Conservation (phyloP, 37 sponge, comb jelly and placozoan species). For the Ianthella basta region DNA sequence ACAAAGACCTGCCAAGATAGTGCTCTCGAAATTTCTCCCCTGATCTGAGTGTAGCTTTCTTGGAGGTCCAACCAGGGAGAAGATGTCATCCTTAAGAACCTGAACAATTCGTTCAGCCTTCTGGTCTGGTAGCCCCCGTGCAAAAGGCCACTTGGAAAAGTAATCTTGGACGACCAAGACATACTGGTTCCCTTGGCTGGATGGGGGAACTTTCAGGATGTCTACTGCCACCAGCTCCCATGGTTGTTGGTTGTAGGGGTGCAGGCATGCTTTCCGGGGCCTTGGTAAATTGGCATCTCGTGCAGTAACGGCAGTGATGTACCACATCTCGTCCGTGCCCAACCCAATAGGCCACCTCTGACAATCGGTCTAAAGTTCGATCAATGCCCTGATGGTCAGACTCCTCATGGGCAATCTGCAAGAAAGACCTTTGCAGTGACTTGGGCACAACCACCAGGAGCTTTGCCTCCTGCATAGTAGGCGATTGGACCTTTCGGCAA, state of each 20-base stretch:
- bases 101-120: neutral
- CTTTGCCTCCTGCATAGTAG: neutral
- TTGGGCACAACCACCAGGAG: neutral
- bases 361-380: neutral
- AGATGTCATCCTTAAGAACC: neutral
- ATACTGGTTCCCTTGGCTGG: neutral
- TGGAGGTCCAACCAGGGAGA: neutral
- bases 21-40: neutral
- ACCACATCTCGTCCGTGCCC: neutral
- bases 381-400: constrained; percentile 13
- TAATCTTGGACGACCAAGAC: neutral
- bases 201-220: neutral
- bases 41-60: neutral
- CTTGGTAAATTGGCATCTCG: constrained; percentile 1
- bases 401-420: neutral
- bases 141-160: constrained; percentile 17
- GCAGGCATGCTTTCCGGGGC: neutral
- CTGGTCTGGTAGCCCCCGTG: neutral
- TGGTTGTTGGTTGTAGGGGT: neutral
- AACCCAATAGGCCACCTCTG: constrained; percentile 24
- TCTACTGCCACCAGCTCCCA: constrained; percentile 18
- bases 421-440: neutral
- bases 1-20: neutral
- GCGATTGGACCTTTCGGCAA: neutral
- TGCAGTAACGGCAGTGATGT: constrained; percentile 2